These are phyloP conservation scores for Sebastes variabilis DNA, from an alignment of 2,797 vertebrate genomes.

Conservation along the genomic window DNA sequence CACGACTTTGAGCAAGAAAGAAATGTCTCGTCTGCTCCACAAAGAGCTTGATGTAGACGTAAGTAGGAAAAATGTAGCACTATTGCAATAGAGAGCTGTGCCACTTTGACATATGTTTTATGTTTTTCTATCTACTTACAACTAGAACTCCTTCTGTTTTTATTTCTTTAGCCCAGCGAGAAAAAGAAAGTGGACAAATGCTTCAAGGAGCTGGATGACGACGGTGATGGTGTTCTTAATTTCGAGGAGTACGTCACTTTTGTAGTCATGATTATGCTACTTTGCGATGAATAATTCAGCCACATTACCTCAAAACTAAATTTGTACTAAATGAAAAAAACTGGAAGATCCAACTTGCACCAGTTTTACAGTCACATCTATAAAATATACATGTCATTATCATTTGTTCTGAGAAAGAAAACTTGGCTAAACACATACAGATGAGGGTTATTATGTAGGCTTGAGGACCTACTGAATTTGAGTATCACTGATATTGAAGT, in stretches of 20 bases:
- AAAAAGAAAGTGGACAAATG: fast-evolving
- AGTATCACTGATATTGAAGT: not conserved
- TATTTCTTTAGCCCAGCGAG: not conserved
- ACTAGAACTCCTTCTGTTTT: not conserved
- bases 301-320: not conserved
- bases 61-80: conserved; percentile 18
- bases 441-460: not conserved
- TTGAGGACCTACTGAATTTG: not conserved
- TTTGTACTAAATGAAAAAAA: not conserved
- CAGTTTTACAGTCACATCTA: not conserved
- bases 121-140: not conserved
- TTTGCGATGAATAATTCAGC: too few relatives aligned
- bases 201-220: too few relatives aligned
- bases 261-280: not conserved
- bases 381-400: not conserved
- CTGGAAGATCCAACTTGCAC: not conserved
- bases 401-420: not conserved
- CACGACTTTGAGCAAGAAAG: conserved; percentile 52
- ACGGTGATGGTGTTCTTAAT: not conserved
- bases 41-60: not conserved
- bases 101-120: not conserved
- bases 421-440: not conserved
- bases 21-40: conserved; percentile 37
- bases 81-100: not conserved
- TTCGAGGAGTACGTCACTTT: not conserved